Conservation (phyloP, 2,113 vertebrate species). For the Hippocampus mohnikei region DNA sequence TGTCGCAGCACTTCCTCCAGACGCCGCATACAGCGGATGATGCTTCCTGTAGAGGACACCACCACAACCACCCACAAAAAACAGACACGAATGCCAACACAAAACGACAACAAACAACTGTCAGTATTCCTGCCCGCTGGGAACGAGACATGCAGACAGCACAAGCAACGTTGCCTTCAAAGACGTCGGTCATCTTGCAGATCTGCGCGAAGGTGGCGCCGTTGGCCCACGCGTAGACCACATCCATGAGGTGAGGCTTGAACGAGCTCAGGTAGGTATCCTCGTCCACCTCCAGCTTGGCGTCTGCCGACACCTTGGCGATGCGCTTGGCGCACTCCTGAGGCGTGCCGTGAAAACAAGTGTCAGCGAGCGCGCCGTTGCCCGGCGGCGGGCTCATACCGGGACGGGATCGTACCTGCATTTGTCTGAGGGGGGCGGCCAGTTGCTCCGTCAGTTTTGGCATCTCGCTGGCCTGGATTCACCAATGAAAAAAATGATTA, state of each 20-base stretch:
- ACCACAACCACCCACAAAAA: not conserved
- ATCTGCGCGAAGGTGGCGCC: slow-evolving; percentile 93
- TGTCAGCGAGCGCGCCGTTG: not conserved
- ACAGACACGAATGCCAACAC: not conserved
- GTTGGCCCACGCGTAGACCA: slow-evolving; percentile 93
- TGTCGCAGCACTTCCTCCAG: slow-evolving; percentile 92
- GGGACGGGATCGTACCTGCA: slow-evolving; percentile 82
- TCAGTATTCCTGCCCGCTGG: not conserved
- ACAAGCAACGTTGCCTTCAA: slow-evolving; percentile 80
- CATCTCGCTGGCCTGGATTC: slow-evolving; percentile 89
- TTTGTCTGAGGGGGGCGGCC: slow-evolving; percentile 91
- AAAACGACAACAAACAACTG: not conserved
- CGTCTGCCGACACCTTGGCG: slow-evolving; percentile 93
- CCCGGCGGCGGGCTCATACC: not conserved
- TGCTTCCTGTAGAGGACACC: slow-evolving; percentile 78
- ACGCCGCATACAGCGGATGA: slow-evolving; percentile 95
- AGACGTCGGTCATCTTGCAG: slow-evolving; percentile 99
- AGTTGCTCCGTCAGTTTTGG: slow-evolving; percentile 93
- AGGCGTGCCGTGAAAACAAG: not conserved
- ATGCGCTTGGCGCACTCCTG: slow-evolving; percentile 98
- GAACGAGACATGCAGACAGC: not conserved
- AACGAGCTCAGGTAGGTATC: slow-evolving; percentile 89
- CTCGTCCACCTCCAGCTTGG: slow-evolving; percentile 94
- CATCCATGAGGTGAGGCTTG: slow-evolving; percentile 95
- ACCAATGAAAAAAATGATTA: not conserved